These are phyloP conservation scores for Euplexia lucipara DNA, from an alignment of 2,888 invertebrate species.

Conservation along the genomic window DNA sequence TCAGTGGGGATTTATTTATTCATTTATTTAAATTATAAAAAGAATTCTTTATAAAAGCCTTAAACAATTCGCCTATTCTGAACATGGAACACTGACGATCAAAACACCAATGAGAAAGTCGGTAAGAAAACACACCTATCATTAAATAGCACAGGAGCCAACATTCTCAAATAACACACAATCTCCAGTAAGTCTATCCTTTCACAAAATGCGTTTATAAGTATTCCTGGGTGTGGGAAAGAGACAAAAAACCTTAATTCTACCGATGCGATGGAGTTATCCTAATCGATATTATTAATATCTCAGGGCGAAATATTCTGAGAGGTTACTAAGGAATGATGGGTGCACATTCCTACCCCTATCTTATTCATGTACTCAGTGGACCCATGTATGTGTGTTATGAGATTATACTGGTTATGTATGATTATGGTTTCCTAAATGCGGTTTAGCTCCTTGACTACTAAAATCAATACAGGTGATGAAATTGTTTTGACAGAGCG, in stretches of 20 bases:
- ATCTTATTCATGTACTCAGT: constrained; percentile 47
- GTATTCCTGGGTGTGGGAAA: constrained; percentile 32
- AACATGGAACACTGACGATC: no score
- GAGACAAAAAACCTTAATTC: constrained; percentile 58
- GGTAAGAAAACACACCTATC: neutral
- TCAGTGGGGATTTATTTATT: no score
- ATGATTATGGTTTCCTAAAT: constrained; percentile 13
- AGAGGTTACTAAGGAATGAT: constrained; percentile 60
- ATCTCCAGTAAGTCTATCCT: constrained; percentile 32
- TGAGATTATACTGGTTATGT: constrained; percentile 35
- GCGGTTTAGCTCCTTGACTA: constrained; percentile 34
- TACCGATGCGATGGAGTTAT: constrained; percentile 57
- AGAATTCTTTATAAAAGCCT: no score
- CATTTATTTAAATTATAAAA: no score
- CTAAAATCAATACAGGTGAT: neutral
- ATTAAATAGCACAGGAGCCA: constrained; percentile 12
- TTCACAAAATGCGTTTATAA: constrained; percentile 42
- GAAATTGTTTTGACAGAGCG: no score
- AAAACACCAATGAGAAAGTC: no score
- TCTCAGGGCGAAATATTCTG: constrained; percentile 57
- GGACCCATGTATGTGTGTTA: constrained; percentile 33
- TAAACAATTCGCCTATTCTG: no score
- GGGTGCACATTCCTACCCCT: constrained; percentile 65
- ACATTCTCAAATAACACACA: constrained; percentile 29
- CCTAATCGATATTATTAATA: constrained; percentile 67